A percentile compares a stretch with the other conserved stretches of the same genome.
Conservation (phyloP, 2,888 invertebrate species). For the Helicoverpa assulta region DNA sequence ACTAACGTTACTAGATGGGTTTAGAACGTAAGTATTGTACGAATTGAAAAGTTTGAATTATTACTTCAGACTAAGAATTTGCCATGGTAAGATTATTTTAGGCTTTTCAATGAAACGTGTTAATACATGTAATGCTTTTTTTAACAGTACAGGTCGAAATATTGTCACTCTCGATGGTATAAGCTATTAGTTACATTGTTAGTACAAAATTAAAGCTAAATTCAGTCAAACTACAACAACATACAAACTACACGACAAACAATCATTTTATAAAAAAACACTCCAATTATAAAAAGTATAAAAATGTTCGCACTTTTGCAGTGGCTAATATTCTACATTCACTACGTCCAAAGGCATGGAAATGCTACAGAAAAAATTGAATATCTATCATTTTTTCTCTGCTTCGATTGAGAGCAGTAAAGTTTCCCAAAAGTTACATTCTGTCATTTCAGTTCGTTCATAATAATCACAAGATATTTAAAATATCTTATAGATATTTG, state of each 20-base stretch:
- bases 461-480: too few species aligned
- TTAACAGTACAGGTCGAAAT: not conserved
- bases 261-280: conserved; percentile 2
- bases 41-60: too few species aligned
- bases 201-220: conserved; percentile 67
- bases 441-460: too few species aligned
- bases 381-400: too few species aligned
- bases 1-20: too few species aligned
- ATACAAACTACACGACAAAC: conserved; percentile 25
- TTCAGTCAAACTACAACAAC: conserved; percentile 64
- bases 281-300: not conserved
- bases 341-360: not conserved
- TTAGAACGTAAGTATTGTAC: too few species aligned
- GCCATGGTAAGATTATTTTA: too few species aligned
- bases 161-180: conserved; percentile 1
- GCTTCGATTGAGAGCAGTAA: too few species aligned
- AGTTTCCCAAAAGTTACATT: too few species aligned
- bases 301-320: not conserved
- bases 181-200: conserved; percentile 40
- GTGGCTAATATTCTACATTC: too few species aligned
- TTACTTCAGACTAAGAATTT: too few species aligned
- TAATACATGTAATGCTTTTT: not conserved
- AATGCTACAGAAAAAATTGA: too few species aligned
- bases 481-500: not conserved
- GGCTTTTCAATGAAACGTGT: not conserved